Percentiles rank a stretch among this genome's conserved stretches.
phyloP scores from a whole-genome alignment of 92 coral and sea anemone genomes.

The Epizoanthus rinbou region DNA sequence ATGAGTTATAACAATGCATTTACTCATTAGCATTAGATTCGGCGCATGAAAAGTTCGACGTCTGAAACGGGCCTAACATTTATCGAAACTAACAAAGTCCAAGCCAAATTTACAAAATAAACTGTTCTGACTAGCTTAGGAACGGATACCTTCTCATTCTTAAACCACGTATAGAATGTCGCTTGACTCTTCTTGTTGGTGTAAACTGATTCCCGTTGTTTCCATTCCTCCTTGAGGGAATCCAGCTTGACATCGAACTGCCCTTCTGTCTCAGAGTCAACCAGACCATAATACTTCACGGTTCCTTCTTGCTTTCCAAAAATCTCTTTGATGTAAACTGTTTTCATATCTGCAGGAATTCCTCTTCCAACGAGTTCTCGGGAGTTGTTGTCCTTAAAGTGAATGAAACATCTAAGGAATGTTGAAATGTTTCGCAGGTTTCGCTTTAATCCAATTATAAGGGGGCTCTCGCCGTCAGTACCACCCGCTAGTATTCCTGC shows the following conservation, averaged over 20 bases:
- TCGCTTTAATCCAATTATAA: conserved; percentile 41
- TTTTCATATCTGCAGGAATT: conserved; percentile 20
- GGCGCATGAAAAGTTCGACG: no score
- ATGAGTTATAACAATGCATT: no score
- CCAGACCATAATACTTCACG: conserved; percentile 51
- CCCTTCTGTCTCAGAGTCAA: conserved; percentile 48
- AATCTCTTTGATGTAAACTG: conserved; percentile 47
- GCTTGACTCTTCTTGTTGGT: neutral
- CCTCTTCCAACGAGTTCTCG: conserved; percentile 49
- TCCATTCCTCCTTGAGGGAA: conserved; percentile 44
- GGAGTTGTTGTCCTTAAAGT: conserved; percentile 51
- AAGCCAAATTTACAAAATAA: no score
- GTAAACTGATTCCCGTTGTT: neutral
- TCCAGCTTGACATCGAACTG: conserved; percentile 54
- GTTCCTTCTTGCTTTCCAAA: conserved; percentile 57
- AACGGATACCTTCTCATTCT: conserved; percentile 35
- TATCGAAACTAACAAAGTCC: no score
- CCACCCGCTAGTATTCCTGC: conserved; percentile 49
- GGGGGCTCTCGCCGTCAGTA: conserved; percentile 50
- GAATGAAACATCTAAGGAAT: conserved; percentile 47
- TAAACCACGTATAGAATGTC: conserved; percentile 38
- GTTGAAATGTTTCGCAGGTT: neutral
- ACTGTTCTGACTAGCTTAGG: no score
- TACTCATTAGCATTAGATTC: no score
- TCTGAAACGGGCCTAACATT: no score